phyloP scores from a whole-genome alignment of 2,113 vertebrate species.

The Desmodus rotundus region DNA sequence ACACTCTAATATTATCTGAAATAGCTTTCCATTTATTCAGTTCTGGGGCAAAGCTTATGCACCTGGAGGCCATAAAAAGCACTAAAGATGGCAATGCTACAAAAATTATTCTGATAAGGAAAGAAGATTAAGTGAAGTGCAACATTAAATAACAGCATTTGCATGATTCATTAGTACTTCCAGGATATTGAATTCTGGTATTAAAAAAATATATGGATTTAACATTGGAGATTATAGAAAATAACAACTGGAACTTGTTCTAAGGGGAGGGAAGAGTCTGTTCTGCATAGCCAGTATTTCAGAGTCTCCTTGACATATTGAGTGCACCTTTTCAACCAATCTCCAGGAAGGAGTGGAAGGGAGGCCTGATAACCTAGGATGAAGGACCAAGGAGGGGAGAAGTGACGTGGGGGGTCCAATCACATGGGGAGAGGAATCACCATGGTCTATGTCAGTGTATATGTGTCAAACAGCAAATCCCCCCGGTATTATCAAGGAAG shows the following conservation, averaged over 20 bases:
- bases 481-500: neutral
- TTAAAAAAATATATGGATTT: neutral
- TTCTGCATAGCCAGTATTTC: neutral
- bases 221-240: conserved; percentile 21
- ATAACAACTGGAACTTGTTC: neutral
- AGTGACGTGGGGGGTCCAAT: neutral
- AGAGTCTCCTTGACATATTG: neutral
- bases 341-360: neutral
- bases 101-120: conserved; percentile 23
- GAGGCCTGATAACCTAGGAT: neutral
- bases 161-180: conserved; percentile 32
- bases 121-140: conserved; percentile 1
- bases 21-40: neutral
- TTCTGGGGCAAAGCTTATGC: neutral
- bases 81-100: neutral
- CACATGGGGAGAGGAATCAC: neutral
- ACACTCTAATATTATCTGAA: conserved; percentile 6
- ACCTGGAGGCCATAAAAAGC: neutral
- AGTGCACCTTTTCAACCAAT: neutral
- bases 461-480: neutral
- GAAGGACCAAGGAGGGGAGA: neutral
- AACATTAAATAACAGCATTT: conserved; percentile 14
- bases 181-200: neutral
- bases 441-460: neutral
- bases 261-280: neutral